Percentiles rank a stretch among this genome's conserved stretches.
These are phyloP conservation scores for Nematolebias whitei DNA, from an alignment of 2,113 vertebrate genomes.

Conservation along the genomic window DNA sequence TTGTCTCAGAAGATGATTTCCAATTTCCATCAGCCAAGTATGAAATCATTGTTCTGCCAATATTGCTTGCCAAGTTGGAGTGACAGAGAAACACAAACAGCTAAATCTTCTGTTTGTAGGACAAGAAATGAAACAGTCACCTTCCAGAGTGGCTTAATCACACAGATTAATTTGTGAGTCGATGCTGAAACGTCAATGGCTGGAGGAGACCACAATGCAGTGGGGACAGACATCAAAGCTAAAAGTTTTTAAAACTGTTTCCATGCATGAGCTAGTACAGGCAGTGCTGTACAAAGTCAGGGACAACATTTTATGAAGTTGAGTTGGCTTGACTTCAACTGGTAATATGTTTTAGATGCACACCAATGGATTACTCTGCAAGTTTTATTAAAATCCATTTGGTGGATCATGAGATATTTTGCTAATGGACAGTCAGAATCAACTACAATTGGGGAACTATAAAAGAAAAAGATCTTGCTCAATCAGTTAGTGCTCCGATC, in stretches of 20 bases:
- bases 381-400: too few relatives aligned
- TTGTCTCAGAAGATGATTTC: conserved; percentile 69
- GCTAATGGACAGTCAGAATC: too few relatives aligned
- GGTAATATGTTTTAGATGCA: too few relatives aligned
- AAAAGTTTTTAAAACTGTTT: conserved; percentile 43
- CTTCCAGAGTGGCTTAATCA: conserved; percentile 66
- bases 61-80: conserved; percentile 60
- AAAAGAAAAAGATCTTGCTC: too few relatives aligned
- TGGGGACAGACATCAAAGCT: conserved; percentile 52
- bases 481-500: too few relatives aligned
- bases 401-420: too few relatives aligned
- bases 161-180: conserved; percentile 66
- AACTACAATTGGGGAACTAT: too few relatives aligned
- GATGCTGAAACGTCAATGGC: conserved; percentile 26
- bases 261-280: conserved; percentile 35
- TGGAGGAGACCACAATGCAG: conserved; percentile 13
- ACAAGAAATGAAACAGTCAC: conserved; percentile 57
- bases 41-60: conserved; percentile 67
- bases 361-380: too few relatives aligned
- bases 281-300: conserved; percentile 36
- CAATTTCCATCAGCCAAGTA: conserved; percentile 69
- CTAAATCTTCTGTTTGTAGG: conserved; percentile 63
- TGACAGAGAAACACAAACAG: conserved; percentile 43
- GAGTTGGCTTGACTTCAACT: not conserved
- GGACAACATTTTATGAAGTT: not conserved